phyloP scores from a whole-genome alignment of 2,797 vertebrate species.

The Aulostomus chinensis region DNA sequence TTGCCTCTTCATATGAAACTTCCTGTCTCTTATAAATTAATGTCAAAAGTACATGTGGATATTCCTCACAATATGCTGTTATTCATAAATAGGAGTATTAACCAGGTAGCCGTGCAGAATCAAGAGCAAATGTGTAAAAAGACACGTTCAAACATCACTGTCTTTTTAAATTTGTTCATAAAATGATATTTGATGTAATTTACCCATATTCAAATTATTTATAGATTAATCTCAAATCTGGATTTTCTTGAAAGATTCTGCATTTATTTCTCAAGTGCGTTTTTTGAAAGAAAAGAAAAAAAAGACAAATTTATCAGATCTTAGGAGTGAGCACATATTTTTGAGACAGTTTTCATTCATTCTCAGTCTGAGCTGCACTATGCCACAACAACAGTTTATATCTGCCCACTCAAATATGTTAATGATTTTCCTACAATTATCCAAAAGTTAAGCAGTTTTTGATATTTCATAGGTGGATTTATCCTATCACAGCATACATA shows the following conservation, averaged over 20 bases:
- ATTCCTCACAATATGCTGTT: too few relatives aligned
- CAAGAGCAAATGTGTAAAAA: too few relatives aligned
- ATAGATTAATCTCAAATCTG: constrained; percentile 24
- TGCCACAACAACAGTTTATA: constrained; percentile 63
- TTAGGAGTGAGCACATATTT: constrained; percentile 45
- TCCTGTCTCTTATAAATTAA: too few relatives aligned
- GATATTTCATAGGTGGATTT: constrained; percentile 62
- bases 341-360: constrained; percentile 51
- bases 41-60: too few relatives aligned
- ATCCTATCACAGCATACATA: constrained; percentile 43
- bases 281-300: constrained; percentile 17
- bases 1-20: too few relatives aligned
- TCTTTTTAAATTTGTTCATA: too few relatives aligned
- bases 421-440: constrained; percentile 58
- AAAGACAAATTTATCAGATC: constrained; percentile 42
- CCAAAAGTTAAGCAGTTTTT: constrained; percentile 64
- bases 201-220: constrained; percentile 25
- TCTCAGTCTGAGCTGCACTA: constrained; percentile 53
- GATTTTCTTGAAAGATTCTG: constrained; percentile 10
- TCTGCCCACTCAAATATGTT: constrained; percentile 73
- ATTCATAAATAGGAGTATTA: too few relatives aligned
- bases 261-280: constrained; percentile 43
- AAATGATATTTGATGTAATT: constrained; percentile 1
- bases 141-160: too few relatives aligned
- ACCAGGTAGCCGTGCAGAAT: too few relatives aligned